These are phyloP conservation scores for Pomacea canaliculata DNA, from an alignment of 2,888 invertebrate genomes.

Conservation along the genomic window DNA sequence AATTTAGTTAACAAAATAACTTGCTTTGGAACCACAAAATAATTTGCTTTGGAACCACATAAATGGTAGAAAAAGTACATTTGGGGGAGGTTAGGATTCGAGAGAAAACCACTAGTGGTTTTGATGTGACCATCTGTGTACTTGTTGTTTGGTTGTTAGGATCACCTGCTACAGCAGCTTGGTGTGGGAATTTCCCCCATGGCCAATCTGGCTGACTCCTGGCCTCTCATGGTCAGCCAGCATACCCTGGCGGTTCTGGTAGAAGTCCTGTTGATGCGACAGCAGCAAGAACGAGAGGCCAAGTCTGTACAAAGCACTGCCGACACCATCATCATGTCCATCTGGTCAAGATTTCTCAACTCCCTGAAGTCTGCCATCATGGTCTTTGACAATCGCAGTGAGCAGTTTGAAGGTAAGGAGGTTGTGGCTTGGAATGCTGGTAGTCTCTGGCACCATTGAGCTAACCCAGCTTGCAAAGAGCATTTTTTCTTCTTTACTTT, in stretches of 20 bases:
- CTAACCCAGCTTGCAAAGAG: too few species aligned
- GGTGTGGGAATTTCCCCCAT: conserved; percentile 72
- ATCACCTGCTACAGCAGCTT: conserved; percentile 80
- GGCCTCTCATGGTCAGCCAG: conserved; percentile 84
- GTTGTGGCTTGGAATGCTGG: neutral
- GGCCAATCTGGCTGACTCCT: conserved; percentile 65
- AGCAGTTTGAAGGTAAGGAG: conserved; percentile 57
- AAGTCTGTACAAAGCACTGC: conserved; percentile 79
- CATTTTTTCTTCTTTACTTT: too few species aligned
- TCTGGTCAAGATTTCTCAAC: conserved; percentile 91
- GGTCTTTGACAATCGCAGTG: conserved; percentile 69
- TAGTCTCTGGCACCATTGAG: too few species aligned
- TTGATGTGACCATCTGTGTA: too few species aligned
- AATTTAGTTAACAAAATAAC: too few species aligned
- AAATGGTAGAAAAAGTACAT: too few species aligned
- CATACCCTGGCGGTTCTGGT: conserved; percentile 86
- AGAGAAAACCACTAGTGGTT: too few species aligned
- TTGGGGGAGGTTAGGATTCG: too few species aligned
- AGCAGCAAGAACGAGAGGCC: conserved; percentile 76
- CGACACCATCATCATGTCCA: conserved; percentile 88
- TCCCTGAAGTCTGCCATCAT: conserved; percentile 89
- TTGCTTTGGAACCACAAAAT: too few species aligned
- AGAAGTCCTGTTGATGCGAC: conserved; percentile 78
- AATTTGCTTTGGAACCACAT: too few species aligned
- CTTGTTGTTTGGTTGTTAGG: conserved; percentile 68